These are phyloP conservation scores for Pachypanchax playfairii DNA, from an alignment of 2,113 vertebrate species.

Conservation along the genomic window DNA sequence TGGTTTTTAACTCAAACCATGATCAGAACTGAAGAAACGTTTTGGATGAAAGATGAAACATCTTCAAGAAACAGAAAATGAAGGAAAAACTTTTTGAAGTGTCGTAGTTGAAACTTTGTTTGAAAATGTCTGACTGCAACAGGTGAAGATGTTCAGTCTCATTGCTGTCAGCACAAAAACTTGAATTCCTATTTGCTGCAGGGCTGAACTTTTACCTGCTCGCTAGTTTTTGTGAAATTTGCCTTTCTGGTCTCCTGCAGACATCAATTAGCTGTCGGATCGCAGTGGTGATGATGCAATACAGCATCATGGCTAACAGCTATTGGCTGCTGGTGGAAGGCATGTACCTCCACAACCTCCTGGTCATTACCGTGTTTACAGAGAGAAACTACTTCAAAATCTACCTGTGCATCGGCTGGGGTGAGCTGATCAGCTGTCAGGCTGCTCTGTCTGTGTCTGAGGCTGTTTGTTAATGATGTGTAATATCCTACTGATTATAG, in stretches of 20 bases:
- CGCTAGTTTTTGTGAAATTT: neutral
- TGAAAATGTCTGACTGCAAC: too few relatives aligned
- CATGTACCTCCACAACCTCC: constrained; percentile 93
- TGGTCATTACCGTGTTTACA: constrained; percentile 91
- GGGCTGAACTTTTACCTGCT: neutral
- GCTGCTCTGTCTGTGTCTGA: neutral
- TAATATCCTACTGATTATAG: neutral
- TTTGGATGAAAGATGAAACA: too few relatives aligned
- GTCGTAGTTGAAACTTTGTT: too few relatives aligned
- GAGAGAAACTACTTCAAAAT: constrained; percentile 93
- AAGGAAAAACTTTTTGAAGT: too few relatives aligned
- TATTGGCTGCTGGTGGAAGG: constrained; percentile 99
- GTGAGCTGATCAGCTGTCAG: constrained; percentile 77
- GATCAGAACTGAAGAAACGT: too few relatives aligned
- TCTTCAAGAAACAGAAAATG: too few relatives aligned
- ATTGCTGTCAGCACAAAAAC: neutral
- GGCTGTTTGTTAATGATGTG: constrained; percentile 4
- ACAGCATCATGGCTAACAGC: constrained; percentile 96
- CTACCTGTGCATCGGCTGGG: constrained; percentile 95
- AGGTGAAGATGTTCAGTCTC: neutral
- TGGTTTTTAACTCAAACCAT: too few relatives aligned
- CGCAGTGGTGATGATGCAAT: constrained; percentile 97
- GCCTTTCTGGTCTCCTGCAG: constrained; percentile 67
- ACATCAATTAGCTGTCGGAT: constrained; percentile 88
- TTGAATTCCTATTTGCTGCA: constrained; percentile 24